Evolutionary conservation across 2,113 vertebrate genomes (phyloP).

Genomic region (Gobiocypris rarus): DNA sequence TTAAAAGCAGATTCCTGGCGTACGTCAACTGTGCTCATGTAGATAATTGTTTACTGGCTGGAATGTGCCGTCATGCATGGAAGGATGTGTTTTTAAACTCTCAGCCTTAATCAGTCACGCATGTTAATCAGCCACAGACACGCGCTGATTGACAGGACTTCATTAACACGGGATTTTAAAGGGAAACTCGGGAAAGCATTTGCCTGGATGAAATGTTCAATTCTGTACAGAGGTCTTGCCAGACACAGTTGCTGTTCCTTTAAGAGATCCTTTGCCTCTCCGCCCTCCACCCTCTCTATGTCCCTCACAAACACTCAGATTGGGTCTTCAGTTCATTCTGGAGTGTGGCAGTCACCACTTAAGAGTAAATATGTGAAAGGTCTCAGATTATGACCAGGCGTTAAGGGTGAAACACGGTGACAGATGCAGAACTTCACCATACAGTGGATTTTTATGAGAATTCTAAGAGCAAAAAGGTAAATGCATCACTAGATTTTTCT

Average conservation of each 20-base stretch:
- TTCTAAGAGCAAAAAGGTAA: slow-evolving; percentile 23
- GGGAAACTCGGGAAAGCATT: neutral
- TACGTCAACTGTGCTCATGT: slow-evolving; percentile 19
- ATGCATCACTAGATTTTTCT: neutral
- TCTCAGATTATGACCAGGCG: neutral
- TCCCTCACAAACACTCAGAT: slow-evolving; percentile 40
- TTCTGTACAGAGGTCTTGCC: neutral
- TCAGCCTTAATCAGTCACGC: slow-evolving; percentile 52
- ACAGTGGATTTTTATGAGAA: neutral
- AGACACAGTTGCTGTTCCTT: slow-evolving; percentile 71
- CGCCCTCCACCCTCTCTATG: slow-evolving; percentile 63
- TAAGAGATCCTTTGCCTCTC: slow-evolving; percentile 72
- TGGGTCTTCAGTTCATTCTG: slow-evolving; percentile 56
- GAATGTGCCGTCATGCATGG: slow-evolving; percentile 45
- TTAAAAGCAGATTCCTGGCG: slow-evolving; percentile 45
- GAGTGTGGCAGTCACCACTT: slow-evolving; percentile 71
- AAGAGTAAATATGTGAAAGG: slow-evolving; percentile 46
- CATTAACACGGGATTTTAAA: slow-evolving; percentile 38
- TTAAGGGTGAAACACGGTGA: neutral
- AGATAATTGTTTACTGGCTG: slow-evolving; percentile 36
- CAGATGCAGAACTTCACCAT: neutral
- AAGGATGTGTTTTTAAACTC: slow-evolving; percentile 47
- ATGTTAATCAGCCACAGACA: slow-evolving; percentile 52
- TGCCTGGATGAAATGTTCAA: neutral
- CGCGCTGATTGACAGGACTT: slow-evolving; percentile 29